Evolutionary conservation across 1,140 invertebrate genomes (phyloP).

Genomic region (Pentalonia nigronervosa): DNA sequence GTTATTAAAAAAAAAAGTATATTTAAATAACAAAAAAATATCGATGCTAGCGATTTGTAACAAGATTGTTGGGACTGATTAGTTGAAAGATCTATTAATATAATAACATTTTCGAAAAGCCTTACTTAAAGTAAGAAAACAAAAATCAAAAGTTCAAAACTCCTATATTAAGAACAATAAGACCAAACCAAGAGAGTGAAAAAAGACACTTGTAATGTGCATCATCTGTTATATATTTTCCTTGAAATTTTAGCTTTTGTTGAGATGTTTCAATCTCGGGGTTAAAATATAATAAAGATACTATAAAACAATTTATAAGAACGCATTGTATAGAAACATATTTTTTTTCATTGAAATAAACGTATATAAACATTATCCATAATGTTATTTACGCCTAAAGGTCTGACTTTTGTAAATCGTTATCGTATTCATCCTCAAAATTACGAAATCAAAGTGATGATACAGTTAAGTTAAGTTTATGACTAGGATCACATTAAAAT

Average conservation of each 20-base stretch:
- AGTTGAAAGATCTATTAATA: not conserved
- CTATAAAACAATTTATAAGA: not conserved
- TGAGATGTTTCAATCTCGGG: not conserved
- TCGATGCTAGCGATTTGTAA: not conserved
- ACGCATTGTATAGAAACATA: not conserved
- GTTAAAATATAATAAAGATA: not conserved
- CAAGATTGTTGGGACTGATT: not conserved
- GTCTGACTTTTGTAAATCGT: not conserved
- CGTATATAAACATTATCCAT: not conserved
- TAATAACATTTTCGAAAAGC: not conserved
- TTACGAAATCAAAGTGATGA: not conserved
- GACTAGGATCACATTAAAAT: not conserved
- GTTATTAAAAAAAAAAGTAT: not conserved
- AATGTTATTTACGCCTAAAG: not conserved
- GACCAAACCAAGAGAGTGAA: not conserved
- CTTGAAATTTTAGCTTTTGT: not conserved
- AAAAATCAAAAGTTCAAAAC: conserved; percentile 13
- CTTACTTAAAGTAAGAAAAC: not conserved
- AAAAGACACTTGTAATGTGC: not conserved
- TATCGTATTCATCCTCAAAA: not conserved
- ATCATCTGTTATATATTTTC: conserved; percentile 8
- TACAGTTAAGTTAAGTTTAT: not conserved
- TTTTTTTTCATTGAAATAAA: not conserved
- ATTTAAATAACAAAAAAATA: not conserved
- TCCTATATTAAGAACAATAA: not conserved